Conservation (phyloP, 2,797 vertebrate species). For the Pangasius mekongensis region DNA sequence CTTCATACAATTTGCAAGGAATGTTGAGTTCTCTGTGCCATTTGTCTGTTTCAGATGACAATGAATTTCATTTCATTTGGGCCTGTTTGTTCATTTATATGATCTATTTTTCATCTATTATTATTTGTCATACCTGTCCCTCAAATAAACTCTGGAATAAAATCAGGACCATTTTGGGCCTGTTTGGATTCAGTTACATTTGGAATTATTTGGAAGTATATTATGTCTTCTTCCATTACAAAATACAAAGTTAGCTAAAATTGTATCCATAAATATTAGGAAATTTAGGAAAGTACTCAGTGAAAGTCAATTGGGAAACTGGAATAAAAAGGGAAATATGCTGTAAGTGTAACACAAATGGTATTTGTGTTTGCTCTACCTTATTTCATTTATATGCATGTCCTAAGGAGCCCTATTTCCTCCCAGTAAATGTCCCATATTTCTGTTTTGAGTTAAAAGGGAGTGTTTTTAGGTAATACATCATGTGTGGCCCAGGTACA, state of each 20-base stretch:
- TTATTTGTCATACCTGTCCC: neutral
- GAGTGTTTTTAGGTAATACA: neutral
- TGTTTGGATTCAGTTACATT: neutral
- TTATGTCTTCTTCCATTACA: neutral
- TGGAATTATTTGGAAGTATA: neutral
- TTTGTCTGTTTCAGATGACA: neutral
- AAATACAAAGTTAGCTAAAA: neutral
- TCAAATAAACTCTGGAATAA: neutral
- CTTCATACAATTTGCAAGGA: too few species aligned
- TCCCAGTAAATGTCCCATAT: slow-evolving; percentile 2
- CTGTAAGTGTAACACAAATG: neutral
- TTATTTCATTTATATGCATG: neutral
- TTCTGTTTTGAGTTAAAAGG: neutral
- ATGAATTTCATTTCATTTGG: neutral
- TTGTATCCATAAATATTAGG: neutral
- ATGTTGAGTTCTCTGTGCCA: neutral
- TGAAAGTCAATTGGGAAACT: neutral
- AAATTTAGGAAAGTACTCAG: neutral
- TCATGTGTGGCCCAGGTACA: neutral
- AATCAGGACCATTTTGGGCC: neutral
- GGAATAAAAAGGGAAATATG: neutral
- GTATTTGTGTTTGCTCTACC: neutral
- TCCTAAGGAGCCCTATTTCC: neutral
- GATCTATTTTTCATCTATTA: neutral
- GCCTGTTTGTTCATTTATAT: neutral